Conservation (phyloP, 2,888 invertebrate genomes). For the Lordiphosa andalusiaca region DNA sequence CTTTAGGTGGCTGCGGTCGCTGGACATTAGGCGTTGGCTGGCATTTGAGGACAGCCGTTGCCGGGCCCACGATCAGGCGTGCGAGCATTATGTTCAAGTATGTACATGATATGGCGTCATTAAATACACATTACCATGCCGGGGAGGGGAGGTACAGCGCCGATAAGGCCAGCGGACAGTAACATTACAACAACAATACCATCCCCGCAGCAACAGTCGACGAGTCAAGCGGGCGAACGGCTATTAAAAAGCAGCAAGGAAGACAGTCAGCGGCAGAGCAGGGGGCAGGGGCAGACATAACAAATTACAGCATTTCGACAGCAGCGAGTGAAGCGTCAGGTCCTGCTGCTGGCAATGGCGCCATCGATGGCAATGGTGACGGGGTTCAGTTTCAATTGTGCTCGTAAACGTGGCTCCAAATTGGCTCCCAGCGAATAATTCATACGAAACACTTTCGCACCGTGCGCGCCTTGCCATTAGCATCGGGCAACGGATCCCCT, state of each 20-base stretch:
- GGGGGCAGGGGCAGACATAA: conserved; percentile 40
- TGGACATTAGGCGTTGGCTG: conserved; percentile 57
- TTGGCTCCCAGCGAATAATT: conserved; percentile 71
- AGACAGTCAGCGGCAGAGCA: conserved; percentile 12
- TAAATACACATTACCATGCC: conserved; percentile 71
- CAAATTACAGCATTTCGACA: conserved; percentile 66
- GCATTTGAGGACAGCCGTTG: conserved; percentile 18
- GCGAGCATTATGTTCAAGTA: conserved; percentile 56
- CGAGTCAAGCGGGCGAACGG: conserved; percentile 38
- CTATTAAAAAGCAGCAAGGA: conserved; percentile 59
- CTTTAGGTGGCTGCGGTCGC: conserved; percentile 38
- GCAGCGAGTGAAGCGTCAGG: conserved; percentile 33
- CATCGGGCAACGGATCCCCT: conserved; percentile 40
- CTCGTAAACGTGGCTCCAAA: conserved; percentile 73
- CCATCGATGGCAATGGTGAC: conserved; percentile 35
- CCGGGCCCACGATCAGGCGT: conserved; percentile 30
- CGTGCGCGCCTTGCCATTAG: conserved; percentile 66
- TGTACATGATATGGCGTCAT: conserved; percentile 75
- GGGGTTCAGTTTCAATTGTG: conserved; percentile 72
- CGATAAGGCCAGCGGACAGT: conserved; percentile 53
- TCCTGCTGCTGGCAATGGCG: conserved; percentile 19
- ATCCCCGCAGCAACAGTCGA: conserved; percentile 57
- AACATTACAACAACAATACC: conserved; percentile 40
- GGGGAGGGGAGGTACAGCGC: conserved; percentile 1
- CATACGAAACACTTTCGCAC: conserved; percentile 75